Percentiles rank a stretch among this genome's conserved stretches.
phyloP scores from a whole-genome alignment of 2,888 invertebrate genomes.

The Aleiodes leptofemur region DNA sequence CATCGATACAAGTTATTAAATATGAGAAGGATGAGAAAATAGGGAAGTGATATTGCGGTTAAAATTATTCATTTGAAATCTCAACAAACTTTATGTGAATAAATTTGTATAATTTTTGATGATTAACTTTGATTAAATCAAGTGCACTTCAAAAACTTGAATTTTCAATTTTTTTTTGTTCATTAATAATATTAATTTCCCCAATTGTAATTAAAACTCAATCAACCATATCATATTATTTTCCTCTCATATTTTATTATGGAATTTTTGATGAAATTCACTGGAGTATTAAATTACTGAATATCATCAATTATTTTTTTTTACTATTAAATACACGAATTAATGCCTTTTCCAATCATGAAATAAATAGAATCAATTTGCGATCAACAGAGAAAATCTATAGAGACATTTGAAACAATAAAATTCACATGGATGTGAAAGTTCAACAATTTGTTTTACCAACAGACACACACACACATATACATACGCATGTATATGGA shows the following conservation, averaged over 20 bases:
- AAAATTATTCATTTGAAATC: conserved; percentile 1
- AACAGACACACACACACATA: not conserved
- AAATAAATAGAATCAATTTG: not conserved
- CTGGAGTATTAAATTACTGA: too few relatives aligned
- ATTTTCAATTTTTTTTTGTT: not conserved
- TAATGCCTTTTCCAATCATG: too few relatives aligned
- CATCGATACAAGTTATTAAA: conserved; percentile 9
- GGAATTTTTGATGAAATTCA: too few relatives aligned
- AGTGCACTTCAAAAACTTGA: not conserved
- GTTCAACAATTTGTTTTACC: not conserved
- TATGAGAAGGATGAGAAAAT: too few relatives aligned
- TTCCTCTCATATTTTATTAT: too few relatives aligned
- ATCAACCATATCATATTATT: too few relatives aligned
- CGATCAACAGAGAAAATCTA: not conserved
- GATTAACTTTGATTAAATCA: not conserved
- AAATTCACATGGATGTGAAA: conserved; percentile 9
- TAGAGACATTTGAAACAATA: not conserved
- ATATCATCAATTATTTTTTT: too few relatives aligned
- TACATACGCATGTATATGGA: conserved; percentile 34
- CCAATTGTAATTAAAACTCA: too few relatives aligned
- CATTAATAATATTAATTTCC: too few relatives aligned
- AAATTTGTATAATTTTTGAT: not conserved
- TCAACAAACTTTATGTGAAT: not conserved
- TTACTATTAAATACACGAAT: too few relatives aligned
- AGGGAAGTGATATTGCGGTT: too few relatives aligned